A percentile compares a stretch with the other conserved stretches of the same genome.
These are phyloP conservation scores for Bombyx mori DNA, from an alignment of 1,140 invertebrate genomes.

Conservation along the genomic window DNA sequence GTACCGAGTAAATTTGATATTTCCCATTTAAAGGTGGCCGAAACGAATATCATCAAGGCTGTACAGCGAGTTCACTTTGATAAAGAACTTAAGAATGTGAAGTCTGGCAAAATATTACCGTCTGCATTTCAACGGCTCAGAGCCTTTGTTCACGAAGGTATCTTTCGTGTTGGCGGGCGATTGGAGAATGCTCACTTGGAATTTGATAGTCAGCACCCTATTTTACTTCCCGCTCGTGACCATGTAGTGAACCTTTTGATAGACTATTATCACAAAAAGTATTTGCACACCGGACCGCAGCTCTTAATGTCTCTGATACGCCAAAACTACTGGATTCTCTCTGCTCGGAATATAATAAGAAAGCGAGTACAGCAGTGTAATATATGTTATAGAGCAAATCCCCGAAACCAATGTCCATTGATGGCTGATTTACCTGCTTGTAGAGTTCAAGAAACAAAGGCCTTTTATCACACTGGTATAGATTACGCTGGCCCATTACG, in stretches of 20 bases:
- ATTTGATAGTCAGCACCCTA: no score
- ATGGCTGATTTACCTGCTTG: slow-evolving; percentile 27
- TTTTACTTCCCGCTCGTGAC: no score
- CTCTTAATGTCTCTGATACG: slow-evolving; percentile 22
- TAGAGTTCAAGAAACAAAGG: slow-evolving; percentile 16
- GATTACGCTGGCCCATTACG: slow-evolving; percentile 50
- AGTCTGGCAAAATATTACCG: neutral
- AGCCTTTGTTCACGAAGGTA: no score
- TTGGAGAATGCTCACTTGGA: no score
- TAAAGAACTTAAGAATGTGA: neutral
- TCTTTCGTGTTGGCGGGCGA: no score
- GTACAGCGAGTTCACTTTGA: neutral
- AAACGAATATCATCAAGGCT: neutral
- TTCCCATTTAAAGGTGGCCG: neutral
- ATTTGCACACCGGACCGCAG: slow-evolving; percentile 27
- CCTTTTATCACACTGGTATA: slow-evolving; percentile 37
- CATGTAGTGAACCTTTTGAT: no score
- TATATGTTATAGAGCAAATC: slow-evolving; percentile 14
- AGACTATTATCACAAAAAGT: slow-evolving; percentile 19
- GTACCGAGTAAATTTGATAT: neutral
- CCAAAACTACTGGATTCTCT: slow-evolving; percentile 32
- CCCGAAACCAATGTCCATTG: slow-evolving; percentile 12
- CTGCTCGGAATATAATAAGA: slow-evolving; percentile 13
- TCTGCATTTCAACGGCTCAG: neutral
- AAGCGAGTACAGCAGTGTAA: slow-evolving; percentile 1